phyloP scores from a whole-genome alignment of 2,888 invertebrate genomes.

The Ophion costatus region DNA sequence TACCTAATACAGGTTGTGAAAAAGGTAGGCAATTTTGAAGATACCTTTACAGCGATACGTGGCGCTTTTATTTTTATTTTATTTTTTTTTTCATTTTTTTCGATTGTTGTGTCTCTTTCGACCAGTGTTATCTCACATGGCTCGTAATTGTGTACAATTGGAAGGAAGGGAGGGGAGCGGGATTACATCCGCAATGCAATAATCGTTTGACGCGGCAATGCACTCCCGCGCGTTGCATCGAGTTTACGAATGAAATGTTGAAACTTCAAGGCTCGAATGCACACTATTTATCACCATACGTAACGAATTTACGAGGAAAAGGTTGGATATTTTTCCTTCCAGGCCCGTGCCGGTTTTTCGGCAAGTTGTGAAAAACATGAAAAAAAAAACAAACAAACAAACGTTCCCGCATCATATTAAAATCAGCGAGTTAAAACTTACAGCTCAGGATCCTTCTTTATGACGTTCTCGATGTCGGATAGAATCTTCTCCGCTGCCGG shows the following conservation, averaged over 20 bases:
- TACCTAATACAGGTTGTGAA: too few species aligned
- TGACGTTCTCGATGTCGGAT: slow-evolving; percentile 89
- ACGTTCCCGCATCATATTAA: background rate
- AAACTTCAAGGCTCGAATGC: slow-evolving; percentile 12
- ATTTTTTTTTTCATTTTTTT: too few species aligned
- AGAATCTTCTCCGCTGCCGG: slow-evolving; percentile 93
- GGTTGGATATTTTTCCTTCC: background rate
- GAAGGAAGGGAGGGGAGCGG: slow-evolving; percentile 14
- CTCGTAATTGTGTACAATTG: background rate
- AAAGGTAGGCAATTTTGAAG: too few species aligned
- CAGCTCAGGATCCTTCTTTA: slow-evolving; percentile 91
- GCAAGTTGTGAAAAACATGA: background rate
- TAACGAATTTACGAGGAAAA: background rate
- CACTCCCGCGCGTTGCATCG: slow-evolving; percentile 7
- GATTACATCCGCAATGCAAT: slow-evolving; percentile 39
- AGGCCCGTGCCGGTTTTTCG: background rate
- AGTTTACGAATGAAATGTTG: slow-evolving; percentile 47
- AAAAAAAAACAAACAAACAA: slow-evolving; percentile 1
- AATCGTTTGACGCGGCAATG: slow-evolving; percentile 21
- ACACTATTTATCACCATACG: background rate
- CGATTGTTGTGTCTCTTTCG: too few species aligned
- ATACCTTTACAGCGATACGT: background rate
- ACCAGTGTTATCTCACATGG: background rate
- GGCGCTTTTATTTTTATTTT: background rate
- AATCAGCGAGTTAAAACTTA: slow-evolving; percentile 84